Evolutionary conservation across 2,797 vertebrate species (phyloP), one percentile per base, ranked within the genome.

Genomic region (Netta rufina): DNA sequence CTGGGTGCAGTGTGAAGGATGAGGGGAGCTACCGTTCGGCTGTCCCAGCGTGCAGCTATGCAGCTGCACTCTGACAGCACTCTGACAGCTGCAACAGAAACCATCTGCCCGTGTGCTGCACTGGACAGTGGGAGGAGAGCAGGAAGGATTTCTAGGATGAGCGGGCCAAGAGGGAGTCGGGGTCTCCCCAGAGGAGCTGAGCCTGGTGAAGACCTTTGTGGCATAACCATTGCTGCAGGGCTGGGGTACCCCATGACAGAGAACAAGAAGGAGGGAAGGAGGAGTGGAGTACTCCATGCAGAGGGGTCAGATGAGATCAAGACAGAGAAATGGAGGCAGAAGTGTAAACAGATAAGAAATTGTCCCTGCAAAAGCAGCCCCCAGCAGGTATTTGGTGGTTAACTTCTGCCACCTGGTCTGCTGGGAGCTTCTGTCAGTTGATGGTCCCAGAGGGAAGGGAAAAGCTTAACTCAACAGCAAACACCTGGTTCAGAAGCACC

Each of bases 1-100:
- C 64, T 64, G 83, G 66, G 66, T 1, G 2, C 32, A 25, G 89
- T 0, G 7, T 36, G 56, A 33, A 66, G 77, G 90, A 76, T 10
- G 56, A 10, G 2, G 65, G 38, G 28, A 73, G 87, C 75, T 89
- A 30, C 91, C 3, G 51, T 10, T 51, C 1, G 2, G 41, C 62
- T 2, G 0, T 1, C 33, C 24, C 0, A 0, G 24, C 19, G 56
- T 60, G 87, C 25, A 0, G 36, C 20, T 0, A 45, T 0, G 12
- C 95, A 92, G 93, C 86, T 93, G 78, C 10, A 4, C 15, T 9
- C 54, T 1, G 5, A 73, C 92, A 93, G 95, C 95, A 4, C 15
- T 9, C 54, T 1, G 5, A 73, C 92, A 93, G 95, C 95, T 96
- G 92, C 56, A 53, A 81, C 73, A 91, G 70, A 79, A 94, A 76